Base-by-base conservation (phyloP, 2,113 vertebrate species). In the Salminus brasiliensis region DNA sequence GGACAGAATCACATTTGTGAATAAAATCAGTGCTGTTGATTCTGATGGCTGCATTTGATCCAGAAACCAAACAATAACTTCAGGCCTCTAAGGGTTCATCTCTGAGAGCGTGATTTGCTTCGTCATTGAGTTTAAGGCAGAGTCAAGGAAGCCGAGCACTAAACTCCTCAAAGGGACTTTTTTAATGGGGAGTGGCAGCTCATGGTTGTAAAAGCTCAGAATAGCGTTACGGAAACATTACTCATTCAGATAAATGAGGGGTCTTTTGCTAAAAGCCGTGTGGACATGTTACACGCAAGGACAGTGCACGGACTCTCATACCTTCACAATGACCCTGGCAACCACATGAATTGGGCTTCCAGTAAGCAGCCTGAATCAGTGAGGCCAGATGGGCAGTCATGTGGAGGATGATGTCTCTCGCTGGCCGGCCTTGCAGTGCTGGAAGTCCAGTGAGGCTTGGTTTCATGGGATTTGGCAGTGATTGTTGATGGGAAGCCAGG, bases 331-430 rank as follows among this genome's bases (percentile, higher is more conserved):
- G 68, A 70, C 27, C 15, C 43, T 43, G 49, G 25, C 53, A 74
- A 86, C 82, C 81, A 80, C 79, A 83, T 78, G 65, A 85, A 78
- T 78, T 53, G 8, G 67, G 36, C 72, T 89, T 91, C 90, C 90
- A 89, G 89, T 84, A 91, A 89, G 53, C 25, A 30, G 85, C 8
- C 45, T 84, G 80, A 83, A 79, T 83, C 63, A 79, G 30, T 43
- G 23, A 10, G 70, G 49, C 78, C 78, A 79, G 78, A 79, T 72
- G 59, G 78, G 45, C 78, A 66, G 59, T 55, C 43, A 65, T 66
- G 57, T 65, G 69, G 45, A 72, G 45, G 47, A 53, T 7, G 34
- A 29, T 7, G 29, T 23, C 69, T 34, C 18, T 34, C 25, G 18
- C 30, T 29, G 69, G 30, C 32, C 32, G 23, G 41, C 18, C 43